A percentile compares a stretch with the other conserved stretches of the same genome.
Conservation (phyloP, 1,140 invertebrate species). For the Diabrotica virgifera region DNA sequence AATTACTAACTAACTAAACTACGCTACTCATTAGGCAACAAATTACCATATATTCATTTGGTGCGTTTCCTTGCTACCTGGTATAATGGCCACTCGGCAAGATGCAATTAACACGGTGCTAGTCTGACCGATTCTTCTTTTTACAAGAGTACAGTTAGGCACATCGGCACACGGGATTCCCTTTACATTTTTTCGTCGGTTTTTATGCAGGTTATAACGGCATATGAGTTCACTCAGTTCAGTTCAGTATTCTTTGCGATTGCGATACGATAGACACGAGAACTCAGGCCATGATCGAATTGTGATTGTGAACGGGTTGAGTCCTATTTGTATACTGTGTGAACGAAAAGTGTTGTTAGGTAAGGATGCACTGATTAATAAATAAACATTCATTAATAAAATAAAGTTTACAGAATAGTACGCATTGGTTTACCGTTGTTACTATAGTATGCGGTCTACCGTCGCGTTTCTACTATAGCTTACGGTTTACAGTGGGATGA, state of each 20-base stretch:
- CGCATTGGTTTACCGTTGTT: too few species aligned
- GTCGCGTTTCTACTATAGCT: too few species aligned
- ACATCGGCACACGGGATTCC: neutral
- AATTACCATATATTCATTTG: too few species aligned
- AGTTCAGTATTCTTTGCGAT: constrained; percentile 8
- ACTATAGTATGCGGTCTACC: too few species aligned
- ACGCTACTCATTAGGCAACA: too few species aligned
- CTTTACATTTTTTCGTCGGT: neutral
- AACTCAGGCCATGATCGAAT: neutral
- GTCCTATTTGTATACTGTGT: neutral
- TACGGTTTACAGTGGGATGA: too few species aligned
- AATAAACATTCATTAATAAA: too few species aligned
- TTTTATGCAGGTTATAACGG: constrained; percentile 1
- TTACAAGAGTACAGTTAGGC: neutral
- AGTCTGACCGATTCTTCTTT: neutral
- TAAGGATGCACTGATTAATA: neutral
- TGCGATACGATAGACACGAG: neutral
- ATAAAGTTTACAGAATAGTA: neutral
- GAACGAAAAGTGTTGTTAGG: neutral
- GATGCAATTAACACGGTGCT: neutral
- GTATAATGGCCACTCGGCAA: neutral
- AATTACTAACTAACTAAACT: too few species aligned
- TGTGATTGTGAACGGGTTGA: neutral
- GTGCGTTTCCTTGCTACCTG: too few species aligned
- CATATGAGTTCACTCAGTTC: neutral